phyloP scores from a whole-genome alignment of 1,140 invertebrate genomes.

The Drosophila takahashii region DNA sequence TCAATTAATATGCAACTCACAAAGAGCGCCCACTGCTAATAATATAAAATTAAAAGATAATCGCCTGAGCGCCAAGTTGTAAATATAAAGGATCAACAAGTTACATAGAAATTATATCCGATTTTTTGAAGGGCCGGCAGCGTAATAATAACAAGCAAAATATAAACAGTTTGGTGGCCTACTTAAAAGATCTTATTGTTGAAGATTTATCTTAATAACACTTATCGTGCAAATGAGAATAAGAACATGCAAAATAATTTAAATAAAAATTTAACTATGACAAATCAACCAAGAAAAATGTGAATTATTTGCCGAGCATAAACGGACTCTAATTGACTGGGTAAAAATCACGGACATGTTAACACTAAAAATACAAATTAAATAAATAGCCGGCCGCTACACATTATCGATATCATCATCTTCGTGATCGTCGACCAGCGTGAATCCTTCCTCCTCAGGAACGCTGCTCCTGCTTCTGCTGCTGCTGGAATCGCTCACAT shows the following conservation, averaged over 20 bases:
- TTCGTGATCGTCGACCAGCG: conserved; percentile 55
- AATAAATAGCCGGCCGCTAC: conserved; percentile 11
- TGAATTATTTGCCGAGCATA: conserved; percentile 12
- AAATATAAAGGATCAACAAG: conserved; percentile 71
- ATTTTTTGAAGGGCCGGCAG: conserved; percentile 60
- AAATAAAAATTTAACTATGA: conserved; percentile 77
- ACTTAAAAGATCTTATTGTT: conserved; percentile 77
- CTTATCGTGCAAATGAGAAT: conserved; percentile 72
- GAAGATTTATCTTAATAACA: conserved; percentile 78
- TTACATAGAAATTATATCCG: conserved; percentile 60
- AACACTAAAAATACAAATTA: conserved; percentile 23
- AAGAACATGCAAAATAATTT: conserved; percentile 76
- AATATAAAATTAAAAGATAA: conserved; percentile 12
- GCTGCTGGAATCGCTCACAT: background rate
- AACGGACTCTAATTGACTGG: background rate
- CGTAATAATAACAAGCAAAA: conserved; percentile 45
- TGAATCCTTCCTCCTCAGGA: conserved; percentile 54
- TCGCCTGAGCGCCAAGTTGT: conserved; percentile 54
- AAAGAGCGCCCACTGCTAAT: conserved; percentile 63
- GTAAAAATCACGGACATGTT: conserved; percentile 40
- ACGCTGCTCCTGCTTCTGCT: conserved; percentile 1
- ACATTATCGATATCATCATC: conserved; percentile 24
- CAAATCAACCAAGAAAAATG: conserved; percentile 46
- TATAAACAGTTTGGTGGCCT: conserved; percentile 57
- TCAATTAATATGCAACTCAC: conserved; percentile 73